Percentiles rank a stretch among this genome's conserved stretches.
These are phyloP conservation scores for Dinoponera quadriceps DNA, from an alignment of 1,140 invertebrate genomes.

Conservation along the genomic window DNA sequence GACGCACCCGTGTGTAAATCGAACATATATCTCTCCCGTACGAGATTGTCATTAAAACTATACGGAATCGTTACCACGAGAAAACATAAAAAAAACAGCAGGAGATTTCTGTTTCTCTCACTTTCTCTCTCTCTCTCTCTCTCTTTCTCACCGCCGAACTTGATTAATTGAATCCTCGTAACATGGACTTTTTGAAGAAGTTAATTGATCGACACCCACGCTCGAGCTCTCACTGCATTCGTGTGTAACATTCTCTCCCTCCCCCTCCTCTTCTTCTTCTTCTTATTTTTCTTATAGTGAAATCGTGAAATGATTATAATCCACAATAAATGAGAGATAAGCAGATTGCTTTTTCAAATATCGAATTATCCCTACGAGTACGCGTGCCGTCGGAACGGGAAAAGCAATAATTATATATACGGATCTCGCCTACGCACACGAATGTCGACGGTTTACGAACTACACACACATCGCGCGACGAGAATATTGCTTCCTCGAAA, in stretches of 20 bases:
- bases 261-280: neutral
- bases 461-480: neutral
- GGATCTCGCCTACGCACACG: neutral
- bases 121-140: too few relatives aligned
- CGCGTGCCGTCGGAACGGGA: neutral
- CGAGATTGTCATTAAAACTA: neutral
- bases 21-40: neutral
- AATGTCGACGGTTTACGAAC: neutral
- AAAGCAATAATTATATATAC: conserved; percentile 12
- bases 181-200: neutral
- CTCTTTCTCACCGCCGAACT: neutral
- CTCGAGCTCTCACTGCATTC: too few relatives aligned
- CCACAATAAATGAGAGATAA: neutral
- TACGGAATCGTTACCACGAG: neutral
- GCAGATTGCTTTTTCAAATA: conserved; percentile 15
- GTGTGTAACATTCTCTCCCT: neutral
- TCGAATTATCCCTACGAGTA: conserved; percentile 10
- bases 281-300: neutral
- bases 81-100: neutral
- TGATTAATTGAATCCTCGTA: neutral
- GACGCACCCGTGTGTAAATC: neutral
- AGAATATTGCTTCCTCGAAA: conserved; percentile 56
- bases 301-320: conserved; percentile 2
- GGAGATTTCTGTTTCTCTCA: too few relatives aligned
- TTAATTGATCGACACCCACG: neutral